These are phyloP conservation scores for Clitarchus hookeri DNA, from an alignment of 2,888 invertebrate genomes.

Conservation along the genomic window DNA sequence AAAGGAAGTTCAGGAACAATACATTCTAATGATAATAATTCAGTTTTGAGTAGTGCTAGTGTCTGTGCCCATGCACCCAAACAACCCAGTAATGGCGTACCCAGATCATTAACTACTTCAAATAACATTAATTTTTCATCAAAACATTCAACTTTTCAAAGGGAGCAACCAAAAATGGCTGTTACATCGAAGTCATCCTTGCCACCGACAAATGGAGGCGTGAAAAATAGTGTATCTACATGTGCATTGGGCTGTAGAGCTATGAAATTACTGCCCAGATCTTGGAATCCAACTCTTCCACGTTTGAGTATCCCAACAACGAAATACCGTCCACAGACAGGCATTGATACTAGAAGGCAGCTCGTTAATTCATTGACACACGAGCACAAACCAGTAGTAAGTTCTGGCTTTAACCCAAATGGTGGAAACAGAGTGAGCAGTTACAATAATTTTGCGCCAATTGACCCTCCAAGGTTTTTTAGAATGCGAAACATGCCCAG, in stretches of 20 bases:
- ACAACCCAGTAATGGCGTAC: not conserved
- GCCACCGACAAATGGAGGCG: not conserved
- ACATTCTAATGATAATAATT: not conserved
- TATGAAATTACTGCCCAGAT: slow-evolving; percentile 62
- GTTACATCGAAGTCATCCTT: slow-evolving; percentile 26
- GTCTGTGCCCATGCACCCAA: not conserved
- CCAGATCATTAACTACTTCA: not conserved
- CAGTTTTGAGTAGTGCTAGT: not conserved
- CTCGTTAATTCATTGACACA: not conserved
- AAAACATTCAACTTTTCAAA: slow-evolving; percentile 2
- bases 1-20: not conserved
- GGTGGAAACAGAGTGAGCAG: not conserved
- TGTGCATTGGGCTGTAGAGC: slow-evolving; percentile 62
- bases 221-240: not conserved
- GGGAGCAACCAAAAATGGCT: slow-evolving; percentile 31
- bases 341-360: not conserved
- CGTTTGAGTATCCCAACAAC: slow-evolving; percentile 46
- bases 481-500: slow-evolving; percentile 62
- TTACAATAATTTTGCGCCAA: not conserved
- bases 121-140: not conserved
- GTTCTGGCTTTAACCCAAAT: not conserved
- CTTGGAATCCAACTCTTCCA: slow-evolving; percentile 65
- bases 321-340: slow-evolving; percentile 32
- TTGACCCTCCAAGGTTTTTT: slow-evolving; percentile 56
- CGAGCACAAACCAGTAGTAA: not conserved